Conservation (phyloP, 2,888 invertebrate genomes). For the Volucella bombylans region DNA sequence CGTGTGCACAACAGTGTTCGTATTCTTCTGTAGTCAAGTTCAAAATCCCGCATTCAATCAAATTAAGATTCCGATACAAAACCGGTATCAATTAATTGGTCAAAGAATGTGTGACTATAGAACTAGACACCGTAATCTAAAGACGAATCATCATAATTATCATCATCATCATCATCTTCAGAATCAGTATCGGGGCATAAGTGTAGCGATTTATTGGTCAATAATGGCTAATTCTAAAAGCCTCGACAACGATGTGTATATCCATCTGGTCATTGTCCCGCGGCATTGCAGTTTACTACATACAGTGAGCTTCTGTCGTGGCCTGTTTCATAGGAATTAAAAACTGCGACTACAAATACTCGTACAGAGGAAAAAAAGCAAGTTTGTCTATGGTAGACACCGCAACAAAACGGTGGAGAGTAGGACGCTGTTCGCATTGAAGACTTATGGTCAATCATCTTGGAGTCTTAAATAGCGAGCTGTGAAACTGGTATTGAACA, state of each 20-base stretch:
- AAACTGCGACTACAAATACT: too few species aligned
- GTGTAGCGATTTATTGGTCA: constrained; percentile 52
- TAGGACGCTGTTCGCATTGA: constrained; percentile 55
- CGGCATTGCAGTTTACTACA: constrained; percentile 46
- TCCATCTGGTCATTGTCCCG: constrained; percentile 60
- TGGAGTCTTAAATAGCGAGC: constrained; percentile 36
- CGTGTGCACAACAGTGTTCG: too few species aligned
- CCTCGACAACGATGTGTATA: neutral
- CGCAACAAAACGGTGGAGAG: constrained; percentile 26
- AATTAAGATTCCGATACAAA: constrained; percentile 49
- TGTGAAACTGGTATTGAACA: constrained; percentile 46
- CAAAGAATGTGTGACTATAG: constrained; percentile 13
- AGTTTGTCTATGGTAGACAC: constrained; percentile 1
- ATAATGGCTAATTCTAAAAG: constrained; percentile 54
- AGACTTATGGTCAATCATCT: constrained; percentile 64
- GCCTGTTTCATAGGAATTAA: neutral
- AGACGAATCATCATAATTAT: too few species aligned
- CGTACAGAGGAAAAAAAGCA: constrained; percentile 34
- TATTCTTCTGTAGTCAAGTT: constrained; percentile 45
- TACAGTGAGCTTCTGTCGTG: constrained; percentile 23
- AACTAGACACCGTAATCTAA: too few species aligned
- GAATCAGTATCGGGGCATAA: neutral
- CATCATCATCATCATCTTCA: too few species aligned
- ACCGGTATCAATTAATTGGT: constrained; percentile 53
- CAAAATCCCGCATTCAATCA: constrained; percentile 57